Conservation (phyloP, 1,140 invertebrate genomes). For the Drosophila sproati region DNA sequence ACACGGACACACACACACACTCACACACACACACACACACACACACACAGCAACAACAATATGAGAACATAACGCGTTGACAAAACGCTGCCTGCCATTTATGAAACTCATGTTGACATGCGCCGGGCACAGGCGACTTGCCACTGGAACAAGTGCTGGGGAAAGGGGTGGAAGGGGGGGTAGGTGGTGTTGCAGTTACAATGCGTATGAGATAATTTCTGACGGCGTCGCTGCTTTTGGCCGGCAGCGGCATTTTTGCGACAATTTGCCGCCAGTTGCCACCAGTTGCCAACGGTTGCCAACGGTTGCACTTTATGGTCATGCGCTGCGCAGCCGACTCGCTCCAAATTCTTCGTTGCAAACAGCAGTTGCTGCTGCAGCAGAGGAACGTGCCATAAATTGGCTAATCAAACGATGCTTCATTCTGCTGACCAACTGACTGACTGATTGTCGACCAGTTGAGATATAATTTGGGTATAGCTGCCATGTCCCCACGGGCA, state of each 20-base stretch:
- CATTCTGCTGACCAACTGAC: constrained; percentile 45
- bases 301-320: constrained; percentile 69
- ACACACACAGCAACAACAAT: constrained; percentile 12
- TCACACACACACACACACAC: too few relatives aligned
- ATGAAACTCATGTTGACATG: constrained; percentile 82
- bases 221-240: constrained; percentile 59
- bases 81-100: constrained; percentile 78
- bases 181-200: constrained; percentile 38
- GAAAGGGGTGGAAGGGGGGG: neutral
- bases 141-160: neutral
- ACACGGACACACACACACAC: too few relatives aligned
- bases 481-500: constrained; percentile 27
- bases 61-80: constrained; percentile 74
- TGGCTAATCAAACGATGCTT: constrained; percentile 74
- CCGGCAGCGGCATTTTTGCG: constrained; percentile 68
- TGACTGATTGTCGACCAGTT: constrained; percentile 61
- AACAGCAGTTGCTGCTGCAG: constrained; percentile 25
- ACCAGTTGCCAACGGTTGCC: constrained; percentile 3
- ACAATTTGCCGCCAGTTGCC: constrained; percentile 49
- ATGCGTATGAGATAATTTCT: constrained; percentile 75
- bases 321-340: constrained; percentile 62
- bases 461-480: constrained; percentile 61
- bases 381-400: constrained; percentile 81
- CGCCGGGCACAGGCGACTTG: constrained; percentile 66
- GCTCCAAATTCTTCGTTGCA: constrained; percentile 76